Conservation (phyloP, 2,888 invertebrate species). For the Drosophila gaucha region DNA sequence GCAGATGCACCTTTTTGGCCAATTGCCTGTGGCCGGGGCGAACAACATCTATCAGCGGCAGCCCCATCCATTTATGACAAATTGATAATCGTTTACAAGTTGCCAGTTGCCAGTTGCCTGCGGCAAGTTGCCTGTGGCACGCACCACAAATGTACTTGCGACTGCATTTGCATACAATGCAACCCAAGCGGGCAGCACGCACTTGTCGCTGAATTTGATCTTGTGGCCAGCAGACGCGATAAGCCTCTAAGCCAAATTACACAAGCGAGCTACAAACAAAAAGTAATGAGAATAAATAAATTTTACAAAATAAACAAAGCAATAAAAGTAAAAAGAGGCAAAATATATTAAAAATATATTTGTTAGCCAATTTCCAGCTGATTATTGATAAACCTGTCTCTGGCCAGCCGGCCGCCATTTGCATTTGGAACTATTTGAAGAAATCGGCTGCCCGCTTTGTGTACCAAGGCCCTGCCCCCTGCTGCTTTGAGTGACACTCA, state of each 20-base stretch:
- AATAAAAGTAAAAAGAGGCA: background rate
- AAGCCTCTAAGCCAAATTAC: slow-evolving; percentile 12
- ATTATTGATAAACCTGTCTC: background rate
- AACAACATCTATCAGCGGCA: slow-evolving; percentile 70
- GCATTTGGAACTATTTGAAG: slow-evolving; percentile 34
- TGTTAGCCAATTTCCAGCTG: background rate
- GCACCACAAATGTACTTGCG: slow-evolving; percentile 55
- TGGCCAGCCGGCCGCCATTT: slow-evolving; percentile 27
- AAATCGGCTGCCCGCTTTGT: slow-evolving; percentile 15
- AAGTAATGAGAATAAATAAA: background rate
- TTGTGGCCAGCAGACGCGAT: slow-evolving; percentile 21
- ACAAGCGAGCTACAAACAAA: background rate
- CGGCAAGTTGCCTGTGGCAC: slow-evolving; percentile 60
- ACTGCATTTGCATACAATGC: slow-evolving; percentile 71
- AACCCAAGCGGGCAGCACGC: slow-evolving; percentile 29
- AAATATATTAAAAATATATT: background rate
- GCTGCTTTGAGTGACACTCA: slow-evolving; percentile 17
- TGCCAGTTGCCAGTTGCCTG: slow-evolving; percentile 61
- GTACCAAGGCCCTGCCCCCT: slow-evolving; percentile 43
- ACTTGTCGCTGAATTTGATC: slow-evolving; percentile 56
- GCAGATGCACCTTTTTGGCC: slow-evolving; percentile 63
- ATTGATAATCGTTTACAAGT: slow-evolving; percentile 77
- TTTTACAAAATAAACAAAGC: background rate
- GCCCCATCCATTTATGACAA: slow-evolving; percentile 72
- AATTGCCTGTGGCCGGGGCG: slow-evolving; percentile 36